Base-by-base conservation (phyloP, 2,797 vertebrate genomes). In the Huso huso region DNA sequence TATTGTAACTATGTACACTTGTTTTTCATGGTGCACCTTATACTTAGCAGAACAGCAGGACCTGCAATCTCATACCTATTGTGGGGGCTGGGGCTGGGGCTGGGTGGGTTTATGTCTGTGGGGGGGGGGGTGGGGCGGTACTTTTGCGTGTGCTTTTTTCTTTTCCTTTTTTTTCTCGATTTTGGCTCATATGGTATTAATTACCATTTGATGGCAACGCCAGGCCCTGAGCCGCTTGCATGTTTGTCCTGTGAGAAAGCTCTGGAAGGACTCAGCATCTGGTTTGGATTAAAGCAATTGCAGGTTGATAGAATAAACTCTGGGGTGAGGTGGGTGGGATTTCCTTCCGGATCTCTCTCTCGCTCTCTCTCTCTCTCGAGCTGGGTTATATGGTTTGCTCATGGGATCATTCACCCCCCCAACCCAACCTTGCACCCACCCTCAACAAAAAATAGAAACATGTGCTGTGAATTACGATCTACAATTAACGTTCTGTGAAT, bases 291-390 rank as follows among this genome's bases (percentile, higher is more conserved):
- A 89, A 83, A 73, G 82, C 91, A 89, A 91, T 93, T 92, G 92
- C 93, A 94, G 93, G 93, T 96, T 93, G 93, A 92, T 92, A 87
- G 92, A 93, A 93, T 87, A 88, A 93, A 89, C 81, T 84, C 87
- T 79, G 75, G 84, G 85, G 78, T 83, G 91, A 91, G 90, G 88
- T 90, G 92, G 91, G 93, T 88, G 92, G 92, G 90, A 94, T 92
- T 93, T 94, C 93, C 93, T 95, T 95, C 94, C 91, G 90, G 91
- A 91, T 89, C 86, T 81, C 70, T 48, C 71, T 74, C 70, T 74
- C 76, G 63, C 57, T 70, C 57, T 18, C 55, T 37, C 55, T 57
- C 11, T 57, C 10, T 53, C 67, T 57, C 70, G 66, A 58, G 12
- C 12, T 7, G 55, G 7, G 15, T 58, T n/a, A n/a, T n/a, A 58